Base-by-base conservation (phyloP, 2,888 invertebrate species). In the Cotesia congregata region DNA sequence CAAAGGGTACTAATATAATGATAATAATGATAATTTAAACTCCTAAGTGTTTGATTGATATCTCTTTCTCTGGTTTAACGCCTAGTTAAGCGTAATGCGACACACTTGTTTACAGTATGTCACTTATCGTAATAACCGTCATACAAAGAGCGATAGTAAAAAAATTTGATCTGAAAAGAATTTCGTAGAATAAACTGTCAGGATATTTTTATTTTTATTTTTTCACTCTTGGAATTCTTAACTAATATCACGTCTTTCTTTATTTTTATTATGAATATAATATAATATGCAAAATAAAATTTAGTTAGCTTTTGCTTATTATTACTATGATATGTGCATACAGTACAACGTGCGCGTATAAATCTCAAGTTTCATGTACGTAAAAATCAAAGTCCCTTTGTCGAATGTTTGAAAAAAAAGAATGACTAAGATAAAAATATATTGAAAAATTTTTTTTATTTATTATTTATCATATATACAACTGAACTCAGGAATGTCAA, bases 321-420 rank as follows among this genome's bases (percentile, higher is more conserved):
- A 30, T 30, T 30, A 30, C 30, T 30, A 30, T 30, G 30, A 3
- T 30, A 30, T 3, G 3, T 3, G 0, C 0, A 30, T 30, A 30
- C 2, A 30, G 30, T 30, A 30, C 30, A 30, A 30, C 30, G 30
- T 30, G 30, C 30, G 30, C 3, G 30, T 30, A 30, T 30, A 30
- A 30, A 17, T 39, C 71, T 71, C 60, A 17, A 12, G 62, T 72
- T 72, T 72, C 60, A 50, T 50, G 5, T 72, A 72, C 61, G 38
- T n/a, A 61, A 72, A 30, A 40, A 38, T 50, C 30, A 30, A 9
- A 50, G 50, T 50, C 50, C 12, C 50, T 12, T 50, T 50, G 12
- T 50, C 12, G 4, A 50, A 3, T 50, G 50, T n/a, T 67, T 38
- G n/a, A 15, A 30, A 64, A n/a, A 64, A 20, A 1, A 64, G n/a